phyloP scores from a whole-genome alignment of 2,888 invertebrate species.

The Phalera bucephala region DNA sequence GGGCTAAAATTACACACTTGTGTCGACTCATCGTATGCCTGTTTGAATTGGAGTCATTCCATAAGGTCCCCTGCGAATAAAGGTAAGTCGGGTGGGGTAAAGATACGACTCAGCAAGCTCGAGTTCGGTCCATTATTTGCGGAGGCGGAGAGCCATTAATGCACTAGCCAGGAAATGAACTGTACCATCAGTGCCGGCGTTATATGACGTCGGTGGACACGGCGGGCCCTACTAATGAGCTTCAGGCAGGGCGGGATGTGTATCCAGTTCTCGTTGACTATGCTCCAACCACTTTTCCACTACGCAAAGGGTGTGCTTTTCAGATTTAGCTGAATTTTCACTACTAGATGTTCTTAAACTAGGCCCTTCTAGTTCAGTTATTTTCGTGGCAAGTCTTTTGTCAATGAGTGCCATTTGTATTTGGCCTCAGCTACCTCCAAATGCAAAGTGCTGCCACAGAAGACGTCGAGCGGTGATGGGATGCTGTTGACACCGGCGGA shows the following conservation, averaged over 20 bases:
- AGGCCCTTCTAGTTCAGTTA: too few species aligned
- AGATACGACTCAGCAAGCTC: neutral
- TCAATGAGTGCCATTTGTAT: too few species aligned
- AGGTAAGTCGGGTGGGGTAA: constrained; percentile 5
- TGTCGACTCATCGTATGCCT: constrained; percentile 5
- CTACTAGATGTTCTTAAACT: too few species aligned
- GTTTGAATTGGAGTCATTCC: too few species aligned
- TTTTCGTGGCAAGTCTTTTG: too few species aligned
- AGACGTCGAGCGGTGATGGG: too few species aligned
- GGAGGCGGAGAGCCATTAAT: neutral
- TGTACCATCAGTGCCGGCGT: constrained; percentile 1
- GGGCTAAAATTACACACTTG: constrained; percentile 5
- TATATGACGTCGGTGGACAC: neutral
- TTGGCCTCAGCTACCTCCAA: too few species aligned
- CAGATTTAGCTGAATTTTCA: too few species aligned
- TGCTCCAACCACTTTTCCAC: constrained; percentile 1
- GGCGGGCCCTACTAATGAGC: neutral
- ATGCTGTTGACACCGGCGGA: too few species aligned
- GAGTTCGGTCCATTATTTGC: neutral
- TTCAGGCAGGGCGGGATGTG: neutral
- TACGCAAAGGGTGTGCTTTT: too few species aligned
- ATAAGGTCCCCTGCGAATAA: constrained; percentile 7
- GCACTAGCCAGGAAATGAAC: constrained; percentile 2
- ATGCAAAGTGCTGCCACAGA: too few species aligned
- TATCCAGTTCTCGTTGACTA: constrained; percentile 1